Evolutionary conservation across 2,888 invertebrate genomes (phyloP), one percentile per base, ranked within the genome.

Genomic region (Cheilosia vulpina): DNA sequence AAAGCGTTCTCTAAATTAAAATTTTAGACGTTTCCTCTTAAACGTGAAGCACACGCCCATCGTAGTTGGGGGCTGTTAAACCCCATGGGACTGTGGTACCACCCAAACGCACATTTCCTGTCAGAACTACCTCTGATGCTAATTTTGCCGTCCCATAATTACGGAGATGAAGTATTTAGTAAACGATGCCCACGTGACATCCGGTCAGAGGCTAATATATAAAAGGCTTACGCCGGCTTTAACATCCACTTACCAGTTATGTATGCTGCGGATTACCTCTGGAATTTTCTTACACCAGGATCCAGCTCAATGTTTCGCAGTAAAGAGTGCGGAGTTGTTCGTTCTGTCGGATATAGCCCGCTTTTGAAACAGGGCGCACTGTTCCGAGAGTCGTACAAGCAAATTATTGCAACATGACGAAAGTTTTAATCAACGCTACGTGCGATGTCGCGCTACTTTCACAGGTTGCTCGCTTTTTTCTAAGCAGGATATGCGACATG

Each of bases 391-490:
- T 76, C 55, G 58, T 71, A 71, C 62, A 27, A 34, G 34, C 81
- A 72, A 81, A 77, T 77, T 81, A 80, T 81, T 72, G 85, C 81
- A 76, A 72, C 76, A 81, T 81, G 81, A 72, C 68, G 68, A 81
- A 72, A 52, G 77, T 77, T 85, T 85, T 81, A 85, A 85, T 81
- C 85, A 77, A 72, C 81, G 72, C 68, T 85, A 81, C 81, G 81
- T 85, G n/a, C n/a, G 76, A 81, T 81, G 81, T 81, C 81, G 77
- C 77, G 85, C 85, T 81, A 85, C 77, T 76, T 81, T 85, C 81
- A 77, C 71, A 77, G 76, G 72, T 81, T 81, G 72, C 72, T 81
- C 85, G 72, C 76, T 68, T 76, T 76, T 76, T 81, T 77, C 80
- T 66, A 41, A 31, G 31, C 31, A 31, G 31, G 31, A 31, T 7